Conservation (phyloP, 2,888 invertebrate genomes). For the Apotomis capreana region DNA sequence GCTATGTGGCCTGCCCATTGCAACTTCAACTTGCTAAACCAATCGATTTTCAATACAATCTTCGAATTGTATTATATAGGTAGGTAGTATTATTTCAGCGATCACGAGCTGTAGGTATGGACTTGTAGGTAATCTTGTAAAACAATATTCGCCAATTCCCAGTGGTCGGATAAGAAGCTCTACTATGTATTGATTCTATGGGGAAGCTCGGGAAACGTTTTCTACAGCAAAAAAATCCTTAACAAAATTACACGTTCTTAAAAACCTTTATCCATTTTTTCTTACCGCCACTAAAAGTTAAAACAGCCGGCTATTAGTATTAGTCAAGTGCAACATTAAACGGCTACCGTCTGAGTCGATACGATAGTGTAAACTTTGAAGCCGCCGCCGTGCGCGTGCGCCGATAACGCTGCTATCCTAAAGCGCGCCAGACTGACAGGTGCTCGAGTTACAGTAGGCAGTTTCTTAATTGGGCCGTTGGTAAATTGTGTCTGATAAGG, state of each 20-base stretch:
- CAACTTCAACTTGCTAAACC: no score
- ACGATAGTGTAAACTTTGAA: conserved; percentile 48
- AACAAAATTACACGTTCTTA: background rate
- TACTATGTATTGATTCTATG: no score
- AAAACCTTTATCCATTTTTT: background rate
- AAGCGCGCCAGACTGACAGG: conserved; percentile 49
- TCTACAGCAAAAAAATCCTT: no score
- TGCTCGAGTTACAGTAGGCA: conserved; percentile 42
- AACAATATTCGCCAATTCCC: background rate
- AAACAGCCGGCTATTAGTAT: conserved; percentile 19
- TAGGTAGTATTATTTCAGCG: background rate
- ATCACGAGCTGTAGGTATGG: no score
- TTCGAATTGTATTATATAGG: no score
- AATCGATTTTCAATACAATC: no score
- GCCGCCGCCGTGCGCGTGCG: conserved; percentile 46
- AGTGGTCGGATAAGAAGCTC: background rate
- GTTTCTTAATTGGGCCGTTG: conserved; percentile 25
- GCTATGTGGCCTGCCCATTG: no score
- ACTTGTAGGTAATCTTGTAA: no score
- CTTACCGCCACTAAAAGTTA: background rate
- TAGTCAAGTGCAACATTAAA: conserved; percentile 22
- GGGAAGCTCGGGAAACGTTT: no score
- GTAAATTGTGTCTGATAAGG: conserved; percentile 10
- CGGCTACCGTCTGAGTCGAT: conserved; percentile 33
- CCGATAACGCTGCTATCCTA: conserved; percentile 46